Percentiles rank a stretch among this genome's conserved stretches.
Evolutionary conservation across 2,888 invertebrate species (phyloP).

Genomic region (Sminthurinus aureus): DNA sequence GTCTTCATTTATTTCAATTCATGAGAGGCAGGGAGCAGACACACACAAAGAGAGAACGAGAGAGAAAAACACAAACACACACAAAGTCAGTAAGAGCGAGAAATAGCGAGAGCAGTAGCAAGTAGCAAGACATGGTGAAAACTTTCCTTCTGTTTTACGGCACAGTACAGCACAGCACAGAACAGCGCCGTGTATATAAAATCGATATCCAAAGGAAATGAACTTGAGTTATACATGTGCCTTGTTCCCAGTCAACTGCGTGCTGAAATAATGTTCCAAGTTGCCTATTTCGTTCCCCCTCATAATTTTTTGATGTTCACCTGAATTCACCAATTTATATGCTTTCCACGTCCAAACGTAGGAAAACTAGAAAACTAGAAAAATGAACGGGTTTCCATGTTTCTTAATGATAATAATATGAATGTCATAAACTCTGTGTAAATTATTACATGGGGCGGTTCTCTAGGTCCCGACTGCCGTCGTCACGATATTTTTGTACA

Average conservation of each 20-base stretch:
- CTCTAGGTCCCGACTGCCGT: no score
- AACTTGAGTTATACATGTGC: not conserved
- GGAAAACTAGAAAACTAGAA: no score
- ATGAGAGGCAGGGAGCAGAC: not conserved
- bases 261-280: not conserved
- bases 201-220: constrained; percentile 22
- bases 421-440: no score
- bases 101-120: no score
- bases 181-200: not conserved
- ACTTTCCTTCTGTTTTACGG: no score
- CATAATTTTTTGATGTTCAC: not conserved
- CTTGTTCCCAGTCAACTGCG: not conserved
- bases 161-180: no score
- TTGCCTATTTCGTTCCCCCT: not conserved
- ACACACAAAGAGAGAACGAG: not conserved
- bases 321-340: not conserved
- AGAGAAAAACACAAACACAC: not conserved
- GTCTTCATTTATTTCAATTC: not conserved
- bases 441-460: no score
- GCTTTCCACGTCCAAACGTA: not conserved
- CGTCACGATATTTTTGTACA: no score
- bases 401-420: no score
- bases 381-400: no score
- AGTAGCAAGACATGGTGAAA: no score
- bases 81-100: no score